phyloP scores from a whole-genome alignment of 2,113 vertebrate genomes.

The Poicephalus meyeri region DNA sequence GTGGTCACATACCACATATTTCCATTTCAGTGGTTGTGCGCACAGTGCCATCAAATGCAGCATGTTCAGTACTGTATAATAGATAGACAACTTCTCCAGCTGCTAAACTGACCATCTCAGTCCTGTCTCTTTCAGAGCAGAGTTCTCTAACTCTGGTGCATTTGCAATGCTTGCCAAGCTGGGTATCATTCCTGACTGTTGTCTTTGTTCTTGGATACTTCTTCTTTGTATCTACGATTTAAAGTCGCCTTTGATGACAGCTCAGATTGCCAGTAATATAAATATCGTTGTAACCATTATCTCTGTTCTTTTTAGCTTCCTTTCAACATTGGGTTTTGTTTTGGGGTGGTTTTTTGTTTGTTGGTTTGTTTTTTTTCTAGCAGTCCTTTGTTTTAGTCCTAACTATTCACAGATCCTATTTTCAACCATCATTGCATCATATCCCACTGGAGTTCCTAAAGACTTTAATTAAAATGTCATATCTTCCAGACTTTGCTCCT shows the following conservation, averaged over 20 bases:
- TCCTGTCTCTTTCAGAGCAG: not conserved
- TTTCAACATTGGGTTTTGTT: not conserved
- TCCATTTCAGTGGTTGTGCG: not conserved
- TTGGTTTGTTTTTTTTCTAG: not conserved
- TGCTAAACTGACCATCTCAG: not conserved
- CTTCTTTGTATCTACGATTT: not conserved
- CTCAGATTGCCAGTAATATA: not conserved
- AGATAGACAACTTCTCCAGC: not conserved
- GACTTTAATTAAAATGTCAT: not conserved
- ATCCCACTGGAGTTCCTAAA: not conserved
- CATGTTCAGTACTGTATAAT: not conserved
- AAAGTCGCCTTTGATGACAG: not conserved
- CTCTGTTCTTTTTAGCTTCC: not conserved
- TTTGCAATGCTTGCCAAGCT: not conserved
- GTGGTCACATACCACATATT: not conserved
- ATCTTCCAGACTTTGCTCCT: not conserved
- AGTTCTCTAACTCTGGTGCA: not conserved
- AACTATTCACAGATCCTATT: not conserved
- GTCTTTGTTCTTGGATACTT: not conserved
- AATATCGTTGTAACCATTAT: not conserved
- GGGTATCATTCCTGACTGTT: not conserved
- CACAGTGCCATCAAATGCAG: not conserved
- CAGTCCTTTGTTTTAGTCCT: not conserved
- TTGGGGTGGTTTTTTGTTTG: not conserved
- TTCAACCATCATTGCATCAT: not conserved